A percentile compares a stretch with the other conserved stretches of the same genome.
Evolutionary conservation across 1,140 invertebrate genomes (phyloP).

Genomic region (Sycophila sp.): DNA sequence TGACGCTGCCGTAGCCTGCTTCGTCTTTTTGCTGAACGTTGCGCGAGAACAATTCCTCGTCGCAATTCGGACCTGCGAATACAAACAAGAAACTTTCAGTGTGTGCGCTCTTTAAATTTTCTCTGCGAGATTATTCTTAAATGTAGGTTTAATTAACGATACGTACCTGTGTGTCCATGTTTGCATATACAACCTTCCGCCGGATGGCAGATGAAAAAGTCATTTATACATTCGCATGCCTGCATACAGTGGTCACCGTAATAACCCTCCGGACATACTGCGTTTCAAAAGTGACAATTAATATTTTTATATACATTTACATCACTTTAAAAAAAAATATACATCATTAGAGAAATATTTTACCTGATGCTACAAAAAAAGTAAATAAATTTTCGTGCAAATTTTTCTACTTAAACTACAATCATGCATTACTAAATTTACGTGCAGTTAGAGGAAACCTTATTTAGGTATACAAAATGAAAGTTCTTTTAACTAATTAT

Average conservation of each 20-base stretch:
- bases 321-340: neutral
- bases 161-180: slow-evolving; percentile 76
- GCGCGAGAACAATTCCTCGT: slow-evolving; percentile 57
- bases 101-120: neutral
- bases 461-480: too few relatives aligned
- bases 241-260: slow-evolving; percentile 89
- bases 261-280: slow-evolving; percentile 90
- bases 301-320: neutral
- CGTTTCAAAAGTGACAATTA: slow-evolving; percentile 45
- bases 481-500: too few relatives aligned
- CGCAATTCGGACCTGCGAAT: slow-evolving; percentile 65
- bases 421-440: too few relatives aligned
- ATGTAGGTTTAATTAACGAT: neutral
- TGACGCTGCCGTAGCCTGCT: slow-evolving; percentile 67
- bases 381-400: too few relatives aligned
- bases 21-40: slow-evolving; percentile 58
- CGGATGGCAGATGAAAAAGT: slow-evolving; percentile 82
- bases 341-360: too few relatives aligned
- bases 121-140: neutral
- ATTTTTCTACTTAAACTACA: too few relatives aligned
- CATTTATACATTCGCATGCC: slow-evolving; percentile 79
- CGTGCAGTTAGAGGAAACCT: too few relatives aligned
- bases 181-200: slow-evolving; percentile 83
- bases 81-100: slow-evolving; percentile 1
- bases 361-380: too few relatives aligned